Evolutionary conservation across 2,113 vertebrate genomes (phyloP).

Genomic region (Verasper variegatus): DNA sequence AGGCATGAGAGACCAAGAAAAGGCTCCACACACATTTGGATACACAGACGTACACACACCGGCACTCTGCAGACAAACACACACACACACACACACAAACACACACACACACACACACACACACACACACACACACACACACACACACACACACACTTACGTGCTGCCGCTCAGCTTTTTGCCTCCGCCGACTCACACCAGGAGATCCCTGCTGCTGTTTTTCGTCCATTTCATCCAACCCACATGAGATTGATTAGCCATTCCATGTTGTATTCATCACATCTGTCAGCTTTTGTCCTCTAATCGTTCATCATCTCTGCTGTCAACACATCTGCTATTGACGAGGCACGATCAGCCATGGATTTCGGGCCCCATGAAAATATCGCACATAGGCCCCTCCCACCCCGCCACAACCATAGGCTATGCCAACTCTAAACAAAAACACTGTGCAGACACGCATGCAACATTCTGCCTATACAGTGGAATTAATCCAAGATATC

Average conservation of each 20-base stretch:
- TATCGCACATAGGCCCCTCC: not conserved
- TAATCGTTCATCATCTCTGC: slow-evolving; percentile 64
- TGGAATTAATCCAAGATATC: not conserved
- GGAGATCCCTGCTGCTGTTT: slow-evolving; percentile 58
- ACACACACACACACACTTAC: not conserved
- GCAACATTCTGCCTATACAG: not conserved
- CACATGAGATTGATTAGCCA: slow-evolving; percentile 72
- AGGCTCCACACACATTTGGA: slow-evolving; percentile 24
- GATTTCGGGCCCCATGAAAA: not conserved
- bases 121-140: not conserved
- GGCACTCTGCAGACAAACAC: not conserved
- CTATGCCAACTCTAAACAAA: not conserved
- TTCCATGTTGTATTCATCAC: slow-evolving; percentile 66
- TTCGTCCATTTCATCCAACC: slow-evolving; percentile 47
- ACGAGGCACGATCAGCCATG: not conserved
- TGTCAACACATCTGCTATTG: slow-evolving; percentile 58
- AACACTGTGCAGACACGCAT: not conserved
- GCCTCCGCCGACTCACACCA: slow-evolving; percentile 57
- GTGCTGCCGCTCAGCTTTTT: slow-evolving; percentile 51
- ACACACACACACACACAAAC: not conserved
- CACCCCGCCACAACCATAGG: not conserved
- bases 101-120: not conserved
- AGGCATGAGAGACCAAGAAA: slow-evolving; percentile 33
- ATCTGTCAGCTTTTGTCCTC: slow-evolving; percentile 69
- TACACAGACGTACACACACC: slow-evolving; percentile 20